phyloP scores from a whole-genome alignment of 2,888 invertebrate species.

The Sepioteuthis lessoniana region DNA sequence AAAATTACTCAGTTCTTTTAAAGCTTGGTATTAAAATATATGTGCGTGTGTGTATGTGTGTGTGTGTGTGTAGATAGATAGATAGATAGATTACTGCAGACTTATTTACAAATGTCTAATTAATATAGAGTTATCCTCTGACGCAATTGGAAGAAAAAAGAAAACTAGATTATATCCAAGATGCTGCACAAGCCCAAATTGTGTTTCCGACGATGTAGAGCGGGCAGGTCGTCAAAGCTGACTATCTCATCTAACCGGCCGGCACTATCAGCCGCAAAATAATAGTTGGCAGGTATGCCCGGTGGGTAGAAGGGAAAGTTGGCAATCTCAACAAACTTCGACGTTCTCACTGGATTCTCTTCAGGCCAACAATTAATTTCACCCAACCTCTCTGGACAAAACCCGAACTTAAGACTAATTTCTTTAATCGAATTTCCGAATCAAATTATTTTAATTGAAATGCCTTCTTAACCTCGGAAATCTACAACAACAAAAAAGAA shows the following conservation, averaged over 20 bases:
- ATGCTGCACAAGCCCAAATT: no score
- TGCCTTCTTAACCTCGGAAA: not conserved
- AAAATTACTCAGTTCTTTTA: no score
- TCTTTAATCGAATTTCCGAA: not conserved
- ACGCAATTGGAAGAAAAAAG: no score
- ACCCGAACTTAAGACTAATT: not conserved
- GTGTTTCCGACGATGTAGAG: no score
- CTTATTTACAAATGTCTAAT: no score
- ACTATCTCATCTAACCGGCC: not conserved
- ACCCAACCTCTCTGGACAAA: no score
- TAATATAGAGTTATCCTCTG: no score
- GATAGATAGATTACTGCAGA: no score
- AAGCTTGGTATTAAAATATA: no score
- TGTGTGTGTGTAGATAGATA: no score
- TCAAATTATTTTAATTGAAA: not conserved
- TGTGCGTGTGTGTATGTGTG: no score
- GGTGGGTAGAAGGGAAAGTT: slow-evolving; percentile 11
- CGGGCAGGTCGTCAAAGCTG: not conserved
- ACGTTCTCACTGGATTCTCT: not conserved
- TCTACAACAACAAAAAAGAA: not conserved
- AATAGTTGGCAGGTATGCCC: not conserved
- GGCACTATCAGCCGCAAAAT: slow-evolving; percentile 12
- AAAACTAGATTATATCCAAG: no score
- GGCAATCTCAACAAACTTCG: not conserved
- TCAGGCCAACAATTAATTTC: not conserved